These are phyloP conservation scores for Formica exsecta DNA, from an alignment of 1,140 invertebrate genomes.

Conservation along the genomic window DNA sequence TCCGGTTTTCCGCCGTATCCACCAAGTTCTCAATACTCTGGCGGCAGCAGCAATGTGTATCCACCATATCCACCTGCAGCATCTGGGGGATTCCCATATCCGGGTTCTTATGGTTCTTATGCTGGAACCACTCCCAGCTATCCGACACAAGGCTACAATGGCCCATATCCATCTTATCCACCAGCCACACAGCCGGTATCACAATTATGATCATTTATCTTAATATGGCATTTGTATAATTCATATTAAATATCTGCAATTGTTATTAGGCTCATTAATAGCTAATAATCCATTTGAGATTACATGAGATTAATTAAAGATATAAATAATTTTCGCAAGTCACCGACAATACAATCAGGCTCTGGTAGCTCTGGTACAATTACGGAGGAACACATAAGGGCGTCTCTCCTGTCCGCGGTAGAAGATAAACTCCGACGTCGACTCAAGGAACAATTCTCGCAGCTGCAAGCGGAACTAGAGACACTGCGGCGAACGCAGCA, in stretches of 20 bases:
- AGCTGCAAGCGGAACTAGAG: conserved; percentile 96
- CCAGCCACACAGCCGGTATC: conserved; percentile 78
- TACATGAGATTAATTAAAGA: conserved; percentile 15
- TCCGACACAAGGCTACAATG: conserved; percentile 79
- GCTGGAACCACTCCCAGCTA: conserved; percentile 74
- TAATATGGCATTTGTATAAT: neutral
- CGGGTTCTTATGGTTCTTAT: conserved; percentile 79
- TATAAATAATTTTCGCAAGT: conserved; percentile 73
- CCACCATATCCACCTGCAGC: conserved; percentile 84
- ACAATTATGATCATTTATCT: conserved; percentile 56
- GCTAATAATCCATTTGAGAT: neutral
- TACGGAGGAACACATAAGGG: conserved; percentile 97
- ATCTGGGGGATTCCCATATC: conserved; percentile 81
- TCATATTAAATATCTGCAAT: neutral
- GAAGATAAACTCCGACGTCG: conserved; percentile 96
- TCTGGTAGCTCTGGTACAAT: conserved; percentile 91
- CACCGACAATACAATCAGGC: conserved; percentile 84
- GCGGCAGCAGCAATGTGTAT: conserved; percentile 74
- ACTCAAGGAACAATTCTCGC: conserved; percentile 95
- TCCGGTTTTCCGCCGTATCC: conserved; percentile 79
- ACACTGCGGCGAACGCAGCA: conserved; percentile 95
- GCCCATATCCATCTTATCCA: conserved; percentile 78
- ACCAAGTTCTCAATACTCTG: conserved; percentile 77
- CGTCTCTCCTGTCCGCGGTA: conserved; percentile 96
- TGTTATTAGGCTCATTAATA: neutral